These are phyloP conservation scores for Galerucella nymphaeae DNA, from an alignment of 2,888 invertebrate genomes.

Conservation along the genomic window DNA sequence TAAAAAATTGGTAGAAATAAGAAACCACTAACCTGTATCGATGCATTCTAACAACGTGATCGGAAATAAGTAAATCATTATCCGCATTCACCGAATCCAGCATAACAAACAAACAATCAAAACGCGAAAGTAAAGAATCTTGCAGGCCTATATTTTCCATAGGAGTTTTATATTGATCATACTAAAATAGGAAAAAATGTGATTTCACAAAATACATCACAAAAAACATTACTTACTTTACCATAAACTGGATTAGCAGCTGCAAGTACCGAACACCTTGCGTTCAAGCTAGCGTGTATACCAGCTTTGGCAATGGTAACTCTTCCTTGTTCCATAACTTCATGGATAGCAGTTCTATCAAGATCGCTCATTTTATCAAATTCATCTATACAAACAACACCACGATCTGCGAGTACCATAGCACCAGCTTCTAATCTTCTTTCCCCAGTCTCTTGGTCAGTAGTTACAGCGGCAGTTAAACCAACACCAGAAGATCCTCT, in stretches of 20 bases:
- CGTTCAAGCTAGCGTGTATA: constrained; percentile 97
- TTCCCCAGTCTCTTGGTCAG: constrained; percentile 88
- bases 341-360: constrained; percentile 98
- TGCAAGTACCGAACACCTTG: constrained; percentile 96
- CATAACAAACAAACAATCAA: constrained; percentile 97
- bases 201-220: background rate
- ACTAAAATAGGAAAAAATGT: constrained; percentile 69
- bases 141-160: constrained; percentile 99
- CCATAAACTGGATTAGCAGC: constrained; percentile 99
- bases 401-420: constrained; percentile 99
- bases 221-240: constrained; percentile 69
- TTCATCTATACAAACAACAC: constrained; percentile 87
- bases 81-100: constrained; percentile 93
- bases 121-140: constrained; percentile 96
- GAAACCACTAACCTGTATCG: constrained; percentile 76
- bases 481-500: constrained; percentile 98
- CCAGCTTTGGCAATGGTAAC: constrained; percentile 99
- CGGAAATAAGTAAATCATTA: constrained; percentile 90
- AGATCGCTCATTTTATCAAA: constrained; percentile 99
- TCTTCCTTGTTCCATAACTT: constrained; percentile 99
- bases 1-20: no score
- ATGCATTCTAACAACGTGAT: constrained; percentile 98
- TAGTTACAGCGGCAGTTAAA: constrained; percentile 97
- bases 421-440: constrained; percentile 93
- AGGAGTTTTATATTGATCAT: constrained; percentile 98